Evolutionary conservation across 2,797 vertebrate species (phyloP).

Genomic region (Lagodon rhomboides): DNA sequence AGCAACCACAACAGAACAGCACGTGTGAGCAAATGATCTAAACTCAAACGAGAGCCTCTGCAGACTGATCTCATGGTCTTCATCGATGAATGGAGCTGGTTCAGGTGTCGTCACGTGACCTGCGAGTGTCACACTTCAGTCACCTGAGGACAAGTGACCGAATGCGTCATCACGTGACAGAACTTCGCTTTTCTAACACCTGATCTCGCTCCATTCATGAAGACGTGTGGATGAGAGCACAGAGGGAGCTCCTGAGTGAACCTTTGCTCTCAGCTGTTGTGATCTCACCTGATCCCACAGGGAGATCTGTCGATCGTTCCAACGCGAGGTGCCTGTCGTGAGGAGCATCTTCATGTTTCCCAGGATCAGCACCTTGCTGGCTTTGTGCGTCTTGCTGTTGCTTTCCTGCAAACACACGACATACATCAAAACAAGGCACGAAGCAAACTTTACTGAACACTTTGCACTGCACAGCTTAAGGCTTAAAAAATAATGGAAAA

Average conservation of each 20-base stretch:
- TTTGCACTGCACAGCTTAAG: not conserved
- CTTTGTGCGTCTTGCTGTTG: constrained; percentile 88
- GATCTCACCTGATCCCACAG: constrained; percentile 82
- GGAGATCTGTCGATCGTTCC: constrained; percentile 91
- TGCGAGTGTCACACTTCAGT: not conserved
- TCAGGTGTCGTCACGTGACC: constrained; percentile 17
- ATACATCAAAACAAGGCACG: not conserved
- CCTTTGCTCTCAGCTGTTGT: not conserved
- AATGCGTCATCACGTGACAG: not conserved
- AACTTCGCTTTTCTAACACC: not conserved
- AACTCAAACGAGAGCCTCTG: not conserved
- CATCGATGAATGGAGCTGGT: not conserved
- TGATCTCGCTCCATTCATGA: not conserved
- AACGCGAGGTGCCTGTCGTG: constrained; percentile 90
- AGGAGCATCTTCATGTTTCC: constrained; percentile 91
- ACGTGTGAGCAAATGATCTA: not conserved
- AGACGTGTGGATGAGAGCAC: not conserved
- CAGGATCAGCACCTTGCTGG: constrained; percentile 91
- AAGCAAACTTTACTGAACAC: not conserved
- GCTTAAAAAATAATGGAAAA: not conserved
- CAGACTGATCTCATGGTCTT: not conserved
- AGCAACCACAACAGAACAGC: not conserved
- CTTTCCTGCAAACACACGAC: constrained; percentile 85
- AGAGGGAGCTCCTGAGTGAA: not conserved
- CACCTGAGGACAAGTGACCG: not conserved